Evolutionary conservation across 2,888 invertebrate species (phyloP).

Genomic region (Drosophila kokeensis): DNA sequence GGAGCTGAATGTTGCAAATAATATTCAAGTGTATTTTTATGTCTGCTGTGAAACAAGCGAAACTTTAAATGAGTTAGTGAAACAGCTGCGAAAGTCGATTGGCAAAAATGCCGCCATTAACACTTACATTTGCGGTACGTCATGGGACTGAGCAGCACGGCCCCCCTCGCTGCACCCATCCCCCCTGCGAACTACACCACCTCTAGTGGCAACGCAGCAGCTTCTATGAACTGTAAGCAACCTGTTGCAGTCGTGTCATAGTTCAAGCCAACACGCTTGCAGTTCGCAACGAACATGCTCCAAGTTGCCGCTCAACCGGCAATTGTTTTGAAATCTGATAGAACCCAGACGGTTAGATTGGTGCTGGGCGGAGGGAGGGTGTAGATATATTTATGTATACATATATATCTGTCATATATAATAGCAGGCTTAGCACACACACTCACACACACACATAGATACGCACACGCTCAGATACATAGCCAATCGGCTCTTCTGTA

Average conservation of each 20-base stretch:
- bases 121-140: constrained; percentile 13
- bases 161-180: background rate
- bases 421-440: background rate
- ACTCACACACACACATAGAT: background rate
- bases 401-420: background rate
- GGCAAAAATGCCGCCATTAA: constrained; percentile 11
- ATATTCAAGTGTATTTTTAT: background rate
- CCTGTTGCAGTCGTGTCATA: constrained; percentile 55
- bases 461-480: background rate
- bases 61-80: constrained; percentile 20
- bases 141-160: background rate
- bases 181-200: background rate
- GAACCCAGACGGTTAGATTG: background rate
- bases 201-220: background rate
- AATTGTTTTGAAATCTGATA: constrained; percentile 15
- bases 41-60: background rate
- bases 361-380: background rate
- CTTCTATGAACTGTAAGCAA: constrained; percentile 19
- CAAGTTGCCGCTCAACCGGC: constrained; percentile 16
- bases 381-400: background rate
- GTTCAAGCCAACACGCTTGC: constrained; percentile 36
- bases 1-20: background rate
- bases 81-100: constrained; percentile 37
- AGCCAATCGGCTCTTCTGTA: background rate
- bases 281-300: constrained; percentile 35